Conservation (phyloP, 2,888 invertebrate species). For the Ceraclea dissimilis region DNA sequence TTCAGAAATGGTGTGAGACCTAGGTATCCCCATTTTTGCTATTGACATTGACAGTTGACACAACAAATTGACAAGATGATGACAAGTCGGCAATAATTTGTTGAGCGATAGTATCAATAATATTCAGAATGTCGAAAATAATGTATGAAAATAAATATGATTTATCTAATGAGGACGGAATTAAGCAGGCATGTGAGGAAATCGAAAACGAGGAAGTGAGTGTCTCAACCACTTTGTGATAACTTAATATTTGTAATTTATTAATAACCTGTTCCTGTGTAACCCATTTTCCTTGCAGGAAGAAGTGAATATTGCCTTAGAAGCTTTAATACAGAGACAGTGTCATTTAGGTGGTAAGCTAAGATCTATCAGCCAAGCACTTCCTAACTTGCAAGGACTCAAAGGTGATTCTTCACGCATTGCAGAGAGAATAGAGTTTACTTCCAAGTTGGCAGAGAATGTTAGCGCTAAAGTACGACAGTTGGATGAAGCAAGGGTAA, state of each 20-base stretch:
- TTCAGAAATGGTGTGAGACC: too few relatives aligned
- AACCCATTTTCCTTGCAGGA: conserved; percentile 45
- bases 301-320: conserved; percentile 61
- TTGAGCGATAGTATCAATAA: too few relatives aligned
- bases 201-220: conserved; percentile 52
- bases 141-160: conserved; percentile 27
- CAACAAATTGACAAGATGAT: not conserved
- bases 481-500: conserved; percentile 84
- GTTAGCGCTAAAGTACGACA: conserved; percentile 94
- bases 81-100: too few relatives aligned
- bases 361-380: conserved; percentile 68
- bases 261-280: not conserved
- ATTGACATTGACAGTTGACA: not conserved
- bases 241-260: not conserved
- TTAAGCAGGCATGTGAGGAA: conserved; percentile 49
- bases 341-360: conserved; percentile 74
- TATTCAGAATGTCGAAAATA: conserved; percentile 23
- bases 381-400: conserved; percentile 71
- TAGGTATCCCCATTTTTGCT: too few relatives aligned
- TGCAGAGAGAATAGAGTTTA: conserved; percentile 76
- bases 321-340: conserved; percentile 64
- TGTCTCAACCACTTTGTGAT: too few relatives aligned
- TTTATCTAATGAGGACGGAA: conserved; percentile 46
- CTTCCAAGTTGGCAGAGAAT: conserved; percentile 82
- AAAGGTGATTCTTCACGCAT: conserved; percentile 74